Evolutionary conservation across 1,140 invertebrate species (phyloP).

Genomic region (Aphis craccivora): DNA sequence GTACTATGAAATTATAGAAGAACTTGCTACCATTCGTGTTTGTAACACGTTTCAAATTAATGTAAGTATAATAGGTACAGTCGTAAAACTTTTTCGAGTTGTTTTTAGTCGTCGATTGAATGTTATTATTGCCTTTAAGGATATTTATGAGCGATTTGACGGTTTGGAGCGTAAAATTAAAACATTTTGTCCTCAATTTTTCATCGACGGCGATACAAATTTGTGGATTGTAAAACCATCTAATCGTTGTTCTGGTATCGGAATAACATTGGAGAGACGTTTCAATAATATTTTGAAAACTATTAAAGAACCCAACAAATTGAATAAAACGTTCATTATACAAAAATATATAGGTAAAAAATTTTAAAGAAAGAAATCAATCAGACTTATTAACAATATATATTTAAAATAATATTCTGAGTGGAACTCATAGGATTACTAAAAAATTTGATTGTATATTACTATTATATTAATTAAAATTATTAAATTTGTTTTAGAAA

Average conservation of each 20-base stretch:
- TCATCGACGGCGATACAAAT: slow-evolving; percentile 16
- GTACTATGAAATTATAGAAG: slow-evolving; percentile 21
- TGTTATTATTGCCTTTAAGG: background rate
- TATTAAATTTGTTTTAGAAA: slow-evolving; percentile 39
- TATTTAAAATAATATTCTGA: background rate
- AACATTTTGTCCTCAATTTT: background rate
- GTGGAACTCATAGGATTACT: background rate
- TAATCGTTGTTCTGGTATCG: slow-evolving; percentile 12
- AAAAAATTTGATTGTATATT: background rate
- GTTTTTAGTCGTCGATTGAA: background rate
- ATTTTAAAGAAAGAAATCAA: background rate
- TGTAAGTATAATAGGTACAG: background rate
- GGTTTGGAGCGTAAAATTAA: background rate
- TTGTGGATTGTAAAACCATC: slow-evolving; percentile 20
- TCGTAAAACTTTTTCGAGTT: background rate
- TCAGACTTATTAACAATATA: background rate
- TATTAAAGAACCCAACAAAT: background rate
- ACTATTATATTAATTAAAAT: background rate
- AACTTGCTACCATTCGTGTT: background rate
- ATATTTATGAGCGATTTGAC: background rate
- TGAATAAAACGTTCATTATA: background rate
- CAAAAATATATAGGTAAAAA: slow-evolving; percentile 46
- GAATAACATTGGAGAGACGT: slow-evolving; percentile 12
- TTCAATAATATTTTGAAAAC: background rate
- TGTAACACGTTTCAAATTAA: slow-evolving; percentile 32